Evolutionary conservation across 1,140 invertebrate species (phyloP).

Genomic region (Ooceraea biroi): DNA sequence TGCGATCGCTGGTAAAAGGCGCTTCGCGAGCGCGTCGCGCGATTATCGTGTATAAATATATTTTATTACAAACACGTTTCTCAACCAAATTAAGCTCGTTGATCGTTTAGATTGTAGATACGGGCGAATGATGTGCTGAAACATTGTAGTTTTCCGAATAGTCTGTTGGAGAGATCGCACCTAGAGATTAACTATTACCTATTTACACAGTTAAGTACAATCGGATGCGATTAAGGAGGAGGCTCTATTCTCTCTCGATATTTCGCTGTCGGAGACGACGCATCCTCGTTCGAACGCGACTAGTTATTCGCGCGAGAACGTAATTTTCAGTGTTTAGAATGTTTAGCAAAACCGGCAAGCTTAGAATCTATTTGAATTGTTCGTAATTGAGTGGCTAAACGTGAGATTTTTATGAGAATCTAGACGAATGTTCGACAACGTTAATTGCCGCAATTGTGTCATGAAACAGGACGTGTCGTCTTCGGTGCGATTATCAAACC

Average conservation of each 20-base stretch:
- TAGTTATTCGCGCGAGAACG: neutral
- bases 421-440: constrained; percentile 1
- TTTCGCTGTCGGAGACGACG: constrained; percentile 3
- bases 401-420: constrained; percentile 4
- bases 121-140: constrained; percentile 50
- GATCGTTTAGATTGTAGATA: constrained; percentile 74
- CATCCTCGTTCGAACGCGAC: neutral
- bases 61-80: constrained; percentile 83
- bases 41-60: constrained; percentile 81
- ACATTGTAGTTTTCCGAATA: constrained; percentile 66
- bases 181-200: constrained; percentile 74
- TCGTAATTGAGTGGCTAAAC: neutral
- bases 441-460: neutral
- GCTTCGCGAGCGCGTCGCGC: constrained; percentile 75
- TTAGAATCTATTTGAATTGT: constrained; percentile 18
- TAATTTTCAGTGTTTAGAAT: neutral
- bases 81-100: constrained; percentile 77
- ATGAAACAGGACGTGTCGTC: constrained; percentile 30
- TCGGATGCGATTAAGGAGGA: constrained; percentile 58
- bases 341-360: neutral
- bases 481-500: constrained; percentile 26
- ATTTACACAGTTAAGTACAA: constrained; percentile 73
- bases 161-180: constrained; percentile 61
- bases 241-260: constrained; percentile 25
- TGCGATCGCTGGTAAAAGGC: constrained; percentile 59